Conservation (phyloP, 2,113 vertebrate species). For the zebrafish (Danio rerio) region DNA sequence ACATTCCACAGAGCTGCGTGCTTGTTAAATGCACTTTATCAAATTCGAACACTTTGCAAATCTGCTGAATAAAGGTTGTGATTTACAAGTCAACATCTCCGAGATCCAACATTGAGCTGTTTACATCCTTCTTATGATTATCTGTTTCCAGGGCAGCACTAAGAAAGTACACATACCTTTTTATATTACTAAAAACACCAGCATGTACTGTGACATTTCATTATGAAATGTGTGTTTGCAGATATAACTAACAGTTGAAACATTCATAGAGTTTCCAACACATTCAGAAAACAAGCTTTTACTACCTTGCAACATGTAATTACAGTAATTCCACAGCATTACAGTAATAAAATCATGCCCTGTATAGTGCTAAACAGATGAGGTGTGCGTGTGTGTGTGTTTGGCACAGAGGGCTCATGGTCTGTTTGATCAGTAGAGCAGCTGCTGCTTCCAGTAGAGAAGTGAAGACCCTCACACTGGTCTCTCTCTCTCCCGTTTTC, state of each 20-base stretch:
- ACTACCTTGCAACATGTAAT: background rate
- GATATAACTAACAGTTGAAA: background rate
- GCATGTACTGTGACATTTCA: background rate
- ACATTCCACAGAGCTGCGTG: background rate
- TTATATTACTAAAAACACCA: background rate
- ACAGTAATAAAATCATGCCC: conserved; percentile 8
- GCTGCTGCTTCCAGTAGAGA: conserved; percentile 49
- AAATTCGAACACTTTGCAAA: background rate
- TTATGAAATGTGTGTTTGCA: background rate
- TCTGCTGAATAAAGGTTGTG: background rate
- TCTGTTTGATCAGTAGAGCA: conserved; percentile 57
- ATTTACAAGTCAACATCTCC: too few species aligned
- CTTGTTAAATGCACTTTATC: background rate
- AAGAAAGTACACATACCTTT: background rate
- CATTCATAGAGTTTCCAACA: background rate
- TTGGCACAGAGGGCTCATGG: conserved; percentile 40
- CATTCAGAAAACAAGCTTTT: background rate
- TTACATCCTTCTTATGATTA: background rate
- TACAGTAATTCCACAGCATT: background rate
- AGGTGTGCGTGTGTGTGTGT: conserved; percentile 13
- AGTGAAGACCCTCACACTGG: conserved; percentile 52
- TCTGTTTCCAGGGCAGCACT: background rate
- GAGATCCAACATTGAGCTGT: background rate
- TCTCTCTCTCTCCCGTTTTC: conserved; percentile 54
- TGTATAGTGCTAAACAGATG: conserved; percentile 13